Conservation (phyloP, 2,797 vertebrate genomes). For the Myiotriccus ornatus region DNA sequence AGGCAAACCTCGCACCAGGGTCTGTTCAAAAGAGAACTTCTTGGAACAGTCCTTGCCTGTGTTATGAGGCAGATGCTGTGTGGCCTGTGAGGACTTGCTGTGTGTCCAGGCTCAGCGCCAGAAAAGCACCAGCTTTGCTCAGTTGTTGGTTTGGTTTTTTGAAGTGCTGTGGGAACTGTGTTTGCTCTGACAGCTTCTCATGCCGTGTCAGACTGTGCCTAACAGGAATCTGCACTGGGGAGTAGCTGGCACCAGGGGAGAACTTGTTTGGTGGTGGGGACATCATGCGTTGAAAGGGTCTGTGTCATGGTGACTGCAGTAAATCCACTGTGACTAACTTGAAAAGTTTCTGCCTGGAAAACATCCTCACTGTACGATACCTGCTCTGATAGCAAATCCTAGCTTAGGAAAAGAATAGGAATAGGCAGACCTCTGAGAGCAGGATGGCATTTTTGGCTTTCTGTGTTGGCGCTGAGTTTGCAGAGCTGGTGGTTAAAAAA, state of each 20-base stretch:
- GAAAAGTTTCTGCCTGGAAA: background rate
- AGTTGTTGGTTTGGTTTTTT: background rate
- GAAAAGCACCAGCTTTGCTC: background rate
- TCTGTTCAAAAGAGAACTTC: background rate
- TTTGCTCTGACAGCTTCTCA: background rate
- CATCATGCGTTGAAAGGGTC: background rate
- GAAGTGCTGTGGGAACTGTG: background rate
- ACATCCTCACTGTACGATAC: fast-evolving
- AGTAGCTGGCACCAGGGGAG: background rate
- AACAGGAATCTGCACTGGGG: background rate
- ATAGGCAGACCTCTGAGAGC: background rate
- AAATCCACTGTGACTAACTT: background rate
- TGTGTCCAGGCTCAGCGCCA: background rate
- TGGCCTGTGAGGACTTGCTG: slow-evolving; percentile 25
- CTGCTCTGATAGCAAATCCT: background rate
- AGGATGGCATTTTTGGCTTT: background rate
- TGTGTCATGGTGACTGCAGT: background rate
- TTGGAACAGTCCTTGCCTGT: background rate
- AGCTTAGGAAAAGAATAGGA: background rate
- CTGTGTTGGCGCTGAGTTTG: background rate
- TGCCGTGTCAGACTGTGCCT: fast-evolving
- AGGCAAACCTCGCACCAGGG: background rate
- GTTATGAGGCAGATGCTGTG: background rate
- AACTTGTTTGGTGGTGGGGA: background rate
- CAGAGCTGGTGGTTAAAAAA: background rate